Percentiles rank a stretch among this genome's conserved stretches.
These are phyloP conservation scores for Hyalella azteca DNA, from an alignment of 2,888 invertebrate species.

Conservation along the genomic window DNA sequence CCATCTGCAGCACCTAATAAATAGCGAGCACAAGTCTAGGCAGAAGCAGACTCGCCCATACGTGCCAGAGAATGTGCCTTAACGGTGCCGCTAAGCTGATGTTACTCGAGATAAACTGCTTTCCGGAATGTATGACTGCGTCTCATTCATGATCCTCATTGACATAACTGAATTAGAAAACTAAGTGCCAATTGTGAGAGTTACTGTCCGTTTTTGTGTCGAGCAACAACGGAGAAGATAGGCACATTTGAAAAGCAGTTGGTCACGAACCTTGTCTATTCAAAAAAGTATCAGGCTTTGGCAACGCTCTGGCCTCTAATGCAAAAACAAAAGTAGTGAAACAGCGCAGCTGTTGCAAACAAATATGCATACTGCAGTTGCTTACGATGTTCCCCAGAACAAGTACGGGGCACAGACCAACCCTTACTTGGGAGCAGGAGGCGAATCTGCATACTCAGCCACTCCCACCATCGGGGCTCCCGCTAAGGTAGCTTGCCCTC, in stretches of 20 bases:
- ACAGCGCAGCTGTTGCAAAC: not conserved
- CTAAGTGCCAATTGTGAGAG: too few species aligned
- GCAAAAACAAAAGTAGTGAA: not conserved
- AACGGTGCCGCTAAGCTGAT: not conserved
- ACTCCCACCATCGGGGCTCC: constrained; percentile 13
- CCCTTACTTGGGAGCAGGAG: constrained; percentile 21
- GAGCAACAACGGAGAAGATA: too few species aligned
- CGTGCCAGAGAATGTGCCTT: not conserved
- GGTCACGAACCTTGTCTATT: too few species aligned
- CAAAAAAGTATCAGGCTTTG: not conserved
- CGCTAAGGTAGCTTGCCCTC: not conserved
- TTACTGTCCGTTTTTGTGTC: too few species aligned
- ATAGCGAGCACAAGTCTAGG: not conserved
- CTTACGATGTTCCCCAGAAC: constrained; percentile 18
- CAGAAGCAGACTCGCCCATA: not conserved
- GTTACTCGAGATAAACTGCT: too few species aligned
- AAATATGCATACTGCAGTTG: constrained; percentile 29
- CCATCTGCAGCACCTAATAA: not conserved
- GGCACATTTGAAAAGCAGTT: too few species aligned
- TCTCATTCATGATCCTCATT: too few species aligned
- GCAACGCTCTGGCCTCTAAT: not conserved
- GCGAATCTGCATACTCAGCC: not conserved
- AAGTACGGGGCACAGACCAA: constrained; percentile 1
- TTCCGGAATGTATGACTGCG: too few species aligned
- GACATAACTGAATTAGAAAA: too few species aligned